Evolutionary conservation across 2,113 vertebrate genomes (phyloP).

Genomic region (Syngnathus scovelli): DNA sequence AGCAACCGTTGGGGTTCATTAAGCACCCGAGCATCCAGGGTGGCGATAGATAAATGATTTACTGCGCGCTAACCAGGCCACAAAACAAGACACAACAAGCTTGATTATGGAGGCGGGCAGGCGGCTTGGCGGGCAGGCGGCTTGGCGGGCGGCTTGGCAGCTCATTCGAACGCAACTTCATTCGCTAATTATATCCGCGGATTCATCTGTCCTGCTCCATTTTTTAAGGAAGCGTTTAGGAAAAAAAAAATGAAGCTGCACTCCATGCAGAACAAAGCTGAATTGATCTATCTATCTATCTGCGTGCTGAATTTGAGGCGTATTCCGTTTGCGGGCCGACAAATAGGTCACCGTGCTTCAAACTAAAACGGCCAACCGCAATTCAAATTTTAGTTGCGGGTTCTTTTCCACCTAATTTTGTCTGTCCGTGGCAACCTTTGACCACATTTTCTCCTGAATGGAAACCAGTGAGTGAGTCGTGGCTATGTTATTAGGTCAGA

Average conservation of each 20-base stretch:
- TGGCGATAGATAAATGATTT: neutral
- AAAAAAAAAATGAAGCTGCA: neutral
- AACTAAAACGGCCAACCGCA: too few species aligned
- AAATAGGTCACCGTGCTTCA: neutral
- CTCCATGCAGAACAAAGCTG: neutral
- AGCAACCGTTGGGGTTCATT: neutral
- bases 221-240: neutral
- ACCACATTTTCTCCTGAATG: too few species aligned
- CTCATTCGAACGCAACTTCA: neutral
- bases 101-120: neutral
- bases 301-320: neutral
- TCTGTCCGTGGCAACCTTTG: too few species aligned
- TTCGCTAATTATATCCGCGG: neutral
- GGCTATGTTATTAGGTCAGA: constrained; percentile 44
- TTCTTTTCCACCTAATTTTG: too few species aligned
- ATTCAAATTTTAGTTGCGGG: too few species aligned
- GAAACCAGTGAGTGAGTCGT: neutral
- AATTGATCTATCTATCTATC: too few species aligned
- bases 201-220: neutral
- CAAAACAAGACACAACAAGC: neutral
- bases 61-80: neutral
- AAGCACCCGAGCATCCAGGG: constrained; percentile 10
- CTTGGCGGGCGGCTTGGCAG: too few species aligned
- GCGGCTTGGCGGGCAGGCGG: too few species aligned
- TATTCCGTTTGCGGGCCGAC: neutral